phyloP scores from a whole-genome alignment of 2,797 vertebrate species.

The Gila robusta region DNA sequence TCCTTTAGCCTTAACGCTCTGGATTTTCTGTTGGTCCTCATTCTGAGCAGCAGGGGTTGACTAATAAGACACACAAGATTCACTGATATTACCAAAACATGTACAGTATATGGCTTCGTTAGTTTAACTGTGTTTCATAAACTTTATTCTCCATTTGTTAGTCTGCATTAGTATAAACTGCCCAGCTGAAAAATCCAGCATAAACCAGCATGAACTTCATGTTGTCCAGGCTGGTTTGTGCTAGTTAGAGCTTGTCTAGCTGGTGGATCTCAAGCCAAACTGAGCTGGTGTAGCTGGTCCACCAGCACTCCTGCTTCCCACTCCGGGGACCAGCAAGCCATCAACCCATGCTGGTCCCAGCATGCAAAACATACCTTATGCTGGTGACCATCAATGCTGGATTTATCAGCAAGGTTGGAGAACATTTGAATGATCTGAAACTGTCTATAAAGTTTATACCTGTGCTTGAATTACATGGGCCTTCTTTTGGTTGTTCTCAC shows the following conservation, averaged over 20 bases:
- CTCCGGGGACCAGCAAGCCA: background rate
- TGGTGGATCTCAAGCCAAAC: background rate
- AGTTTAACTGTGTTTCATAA: background rate
- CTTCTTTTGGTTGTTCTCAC: slow-evolving; percentile 59
- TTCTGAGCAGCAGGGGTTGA: slow-evolving; percentile 51
- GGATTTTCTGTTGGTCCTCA: slow-evolving; percentile 38
- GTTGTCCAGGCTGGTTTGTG: background rate
- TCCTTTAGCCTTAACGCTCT: slow-evolving; percentile 15
- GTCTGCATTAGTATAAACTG: background rate
- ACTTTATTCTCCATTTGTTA: background rate
- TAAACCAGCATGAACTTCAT: background rate
- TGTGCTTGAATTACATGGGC: slow-evolving; percentile 48
- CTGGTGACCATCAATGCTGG: background rate
- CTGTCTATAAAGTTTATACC: background rate
- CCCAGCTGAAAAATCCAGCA: background rate
- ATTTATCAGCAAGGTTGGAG: background rate
- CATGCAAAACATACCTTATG: background rate
- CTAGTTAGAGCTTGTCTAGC: background rate
- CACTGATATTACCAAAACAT: background rate
- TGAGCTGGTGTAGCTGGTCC: background rate
- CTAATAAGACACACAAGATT: slow-evolving; percentile 38
- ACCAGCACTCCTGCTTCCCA: background rate
- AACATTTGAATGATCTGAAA: background rate
- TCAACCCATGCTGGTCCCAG: background rate
- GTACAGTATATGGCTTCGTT: background rate